Evolutionary conservation across 1,140 invertebrate genomes (phyloP), one percentile per base, ranked within the genome.

Genomic region (Scaptomyza montana): DNA sequence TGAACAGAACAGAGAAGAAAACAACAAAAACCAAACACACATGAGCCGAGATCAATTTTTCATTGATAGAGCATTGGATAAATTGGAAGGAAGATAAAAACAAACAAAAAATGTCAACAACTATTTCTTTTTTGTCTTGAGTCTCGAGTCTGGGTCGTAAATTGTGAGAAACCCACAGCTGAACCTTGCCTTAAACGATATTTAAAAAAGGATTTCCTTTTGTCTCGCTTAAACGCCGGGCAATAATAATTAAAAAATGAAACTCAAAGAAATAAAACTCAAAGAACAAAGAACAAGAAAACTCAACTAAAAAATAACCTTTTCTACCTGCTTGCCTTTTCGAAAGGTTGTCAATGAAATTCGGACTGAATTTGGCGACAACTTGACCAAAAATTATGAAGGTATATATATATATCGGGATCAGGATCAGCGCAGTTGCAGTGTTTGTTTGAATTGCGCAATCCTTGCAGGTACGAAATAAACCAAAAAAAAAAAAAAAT

Each of bases 121-220:
- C 61, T 82, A 6, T 33, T 33, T 33, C 5, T 33, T 30, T 30
- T 61, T 79, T 0, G 21, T 53, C 16, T 16, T 30, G 78, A 64
- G 67, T 53, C 16, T 16, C 25, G 78, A 64, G 67, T n/a, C 62
- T 62, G 53, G 66, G 47, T 62, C 84, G 87, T 86, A 86, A 86
- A 86, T 86, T 86, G 33, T 79, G 77, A 50, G 55, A 19, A 16
- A 51, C 57, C 59, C 57, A 49, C 46, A 66, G 30, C 33, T 65
- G 49, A 30, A 65, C 43, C 16, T 46, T 43, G 46, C 19, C 63
- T 80, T 80, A 63, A 66, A 50, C 67, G 77, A 86, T 86, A 86
- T 86, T 36, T 86, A 87, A 82, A 87, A 86, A 86, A 86, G 82
- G 82, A 86, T 86, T 86, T 87, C 82, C 82, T 73, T 81, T 76